Percentiles rank a stretch among this genome's conserved stretches.
phyloP scores from a whole-genome alignment of 1,140 invertebrate genomes.

The Drosophila orosa region DNA sequence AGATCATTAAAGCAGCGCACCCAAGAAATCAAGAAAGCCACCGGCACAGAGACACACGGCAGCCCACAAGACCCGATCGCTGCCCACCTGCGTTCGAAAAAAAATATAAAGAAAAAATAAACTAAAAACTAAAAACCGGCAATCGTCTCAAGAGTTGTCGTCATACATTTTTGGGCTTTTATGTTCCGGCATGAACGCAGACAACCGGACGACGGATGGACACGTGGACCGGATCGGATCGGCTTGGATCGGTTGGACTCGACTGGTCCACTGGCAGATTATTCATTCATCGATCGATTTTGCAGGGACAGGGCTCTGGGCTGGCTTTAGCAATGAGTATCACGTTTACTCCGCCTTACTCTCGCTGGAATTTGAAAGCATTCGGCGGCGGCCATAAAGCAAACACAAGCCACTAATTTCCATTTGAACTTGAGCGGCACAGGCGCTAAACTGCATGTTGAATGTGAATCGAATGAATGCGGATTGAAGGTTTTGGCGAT shows the following conservation, averaged over 20 bases:
- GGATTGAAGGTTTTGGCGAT: slow-evolving; percentile 61
- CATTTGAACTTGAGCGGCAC: slow-evolving; percentile 72
- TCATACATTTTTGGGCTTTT: slow-evolving; percentile 76
- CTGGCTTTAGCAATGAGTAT: slow-evolving; percentile 61
- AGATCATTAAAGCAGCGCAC: slow-evolving; percentile 33
- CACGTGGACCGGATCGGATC: slow-evolving; percentile 54
- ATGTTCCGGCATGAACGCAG: slow-evolving; percentile 68
- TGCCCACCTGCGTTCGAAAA: slow-evolving; percentile 65
- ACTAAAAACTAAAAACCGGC: slow-evolving; percentile 48
- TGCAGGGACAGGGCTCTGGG: slow-evolving; percentile 22
- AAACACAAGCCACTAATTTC: slow-evolving; percentile 55
- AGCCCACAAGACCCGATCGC: slow-evolving; percentile 37
- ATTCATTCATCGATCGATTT: slow-evolving; percentile 65
- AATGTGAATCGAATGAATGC: slow-evolving; percentile 56
- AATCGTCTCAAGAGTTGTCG: slow-evolving; percentile 60
- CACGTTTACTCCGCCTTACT: slow-evolving; percentile 50
- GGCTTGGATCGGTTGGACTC: slow-evolving; percentile 30
- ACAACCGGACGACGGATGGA: slow-evolving; percentile 20
- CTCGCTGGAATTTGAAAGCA: slow-evolving; percentile 52
- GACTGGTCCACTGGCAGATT: slow-evolving; percentile 55
- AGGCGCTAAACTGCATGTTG: slow-evolving; percentile 74
- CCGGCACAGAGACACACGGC: slow-evolving; percentile 25
- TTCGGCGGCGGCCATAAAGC: slow-evolving; percentile 45
- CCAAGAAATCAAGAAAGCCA: slow-evolving; percentile 26
- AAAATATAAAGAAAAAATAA: slow-evolving; percentile 3